Conservation (phyloP, 2,888 invertebrate species). For the Nasonovia ribisnigri region DNA sequence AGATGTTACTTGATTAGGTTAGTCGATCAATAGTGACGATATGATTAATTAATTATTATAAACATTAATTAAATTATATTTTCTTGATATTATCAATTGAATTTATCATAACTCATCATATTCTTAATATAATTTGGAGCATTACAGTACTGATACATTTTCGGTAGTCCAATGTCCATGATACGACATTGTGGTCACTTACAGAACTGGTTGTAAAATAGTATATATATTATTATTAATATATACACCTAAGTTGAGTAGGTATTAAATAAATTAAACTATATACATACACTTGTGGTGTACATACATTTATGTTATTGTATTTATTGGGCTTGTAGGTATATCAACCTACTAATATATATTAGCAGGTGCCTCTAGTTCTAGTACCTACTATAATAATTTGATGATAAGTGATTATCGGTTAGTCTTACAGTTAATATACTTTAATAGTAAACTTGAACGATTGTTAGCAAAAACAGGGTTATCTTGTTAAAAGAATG, state of each 20-base stretch:
- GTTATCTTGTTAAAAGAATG: background rate
- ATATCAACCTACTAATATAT: background rate
- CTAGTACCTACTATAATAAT: background rate
- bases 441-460: background rate
- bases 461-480: background rate
- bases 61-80: background rate
- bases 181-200: background rate
- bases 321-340: background rate
- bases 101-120: background rate
- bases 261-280: slow-evolving; percentile 5
- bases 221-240: slow-evolving; percentile 6
- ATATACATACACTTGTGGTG: background rate
- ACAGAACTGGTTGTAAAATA: background rate
- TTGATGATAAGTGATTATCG: background rate
- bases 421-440: background rate
- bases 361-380: background rate
- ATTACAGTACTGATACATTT: background rate
- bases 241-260: background rate
- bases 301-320: background rate
- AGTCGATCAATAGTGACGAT: background rate
- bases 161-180: background rate
- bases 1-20: background rate
- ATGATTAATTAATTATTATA: background rate
- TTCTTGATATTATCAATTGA: background rate
- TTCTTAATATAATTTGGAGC: background rate